Evolutionary conservation across 2,113 vertebrate genomes (phyloP), one percentile per base, ranked within the genome.

Genomic region (Mionectes macconnelli): DNA sequence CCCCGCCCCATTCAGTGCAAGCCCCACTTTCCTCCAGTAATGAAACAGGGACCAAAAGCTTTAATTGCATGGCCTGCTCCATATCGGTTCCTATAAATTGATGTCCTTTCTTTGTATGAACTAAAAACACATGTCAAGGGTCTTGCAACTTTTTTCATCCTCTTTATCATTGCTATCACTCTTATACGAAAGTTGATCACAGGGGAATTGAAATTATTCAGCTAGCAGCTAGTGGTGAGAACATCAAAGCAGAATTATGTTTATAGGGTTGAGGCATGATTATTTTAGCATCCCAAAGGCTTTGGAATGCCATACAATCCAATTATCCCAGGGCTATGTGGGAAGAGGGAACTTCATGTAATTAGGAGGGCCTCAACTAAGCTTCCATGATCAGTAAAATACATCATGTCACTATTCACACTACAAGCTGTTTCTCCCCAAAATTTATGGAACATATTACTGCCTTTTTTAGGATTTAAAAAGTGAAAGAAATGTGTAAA

Each of bases 281-380:
- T 93, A 90, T 94, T 95, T 93, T 94, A 94, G 83, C 89, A 93
- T 96, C 93, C 93, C 90, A 94, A 94, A 95, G 92, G 79, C 90
- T 90, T 92, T 92, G 86, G 90, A 74, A 74, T 93, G 76, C 84
- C 88, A 89, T 81, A 74, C 68, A 80, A 90, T 85, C 80, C 84
- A 90, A 39, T 95, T 96, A 93, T 95, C 95, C 73, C 57, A 90
- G 80, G 86, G 80, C 86, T 93, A 86, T 88, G 77, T 39, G 53
- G 94, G 92, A 93, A 90, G 76, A 89, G 44, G 73, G 86, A 95
- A 87, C 40, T 60, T 81, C 76, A 72, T 57, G 49, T 63, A 82
- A 75, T 79, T 76, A 84, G 62, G 83, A 92, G 45, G 49, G 31
- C 37, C 80, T 92, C 82, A 87, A 84, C 44, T 75, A 40, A 92